phyloP scores from a whole-genome alignment of 1,140 invertebrate species.

The Pseudomyrmex gracilis region DNA sequence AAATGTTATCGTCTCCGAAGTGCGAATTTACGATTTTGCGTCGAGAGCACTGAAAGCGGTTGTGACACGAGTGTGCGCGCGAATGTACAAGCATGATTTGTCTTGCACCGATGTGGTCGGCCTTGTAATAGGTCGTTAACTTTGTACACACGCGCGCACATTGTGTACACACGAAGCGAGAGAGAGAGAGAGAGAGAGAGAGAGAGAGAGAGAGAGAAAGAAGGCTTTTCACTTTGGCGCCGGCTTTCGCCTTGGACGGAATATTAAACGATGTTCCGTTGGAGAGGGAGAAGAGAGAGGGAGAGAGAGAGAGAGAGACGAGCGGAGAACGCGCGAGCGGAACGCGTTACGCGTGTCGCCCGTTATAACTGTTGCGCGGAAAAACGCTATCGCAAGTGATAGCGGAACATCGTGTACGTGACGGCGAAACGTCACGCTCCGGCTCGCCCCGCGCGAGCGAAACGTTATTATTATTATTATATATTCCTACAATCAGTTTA shows the following conservation, averaged over 20 bases:
- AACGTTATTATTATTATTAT: constrained; percentile 27
- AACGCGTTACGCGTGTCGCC: not conserved
- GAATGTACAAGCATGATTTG: constrained; percentile 57
- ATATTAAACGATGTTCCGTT: constrained; percentile 45
- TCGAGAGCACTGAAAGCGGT: constrained; percentile 20
- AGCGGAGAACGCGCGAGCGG: constrained; percentile 2
- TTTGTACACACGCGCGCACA: not conserved
- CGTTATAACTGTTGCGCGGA: constrained; percentile 40
- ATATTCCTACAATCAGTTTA: constrained; percentile 31
- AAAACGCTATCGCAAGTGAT: not conserved
- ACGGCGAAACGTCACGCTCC: not conserved
- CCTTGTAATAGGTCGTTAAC: constrained; percentile 66
- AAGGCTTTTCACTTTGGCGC: constrained; percentile 66
- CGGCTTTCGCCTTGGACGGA: constrained; percentile 59
- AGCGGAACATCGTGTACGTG: not conserved
- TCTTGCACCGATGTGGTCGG: constrained; percentile 54
- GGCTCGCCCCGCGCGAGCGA: not conserved
- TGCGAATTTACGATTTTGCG: not conserved
- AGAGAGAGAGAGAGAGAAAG: no score
- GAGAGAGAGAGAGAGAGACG: no score
- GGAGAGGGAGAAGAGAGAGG: no score
- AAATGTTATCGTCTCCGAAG: not conserved
- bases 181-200: no score
- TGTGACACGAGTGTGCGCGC: constrained; percentile 37
- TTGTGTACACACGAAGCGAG: constrained; percentile 43